Base-by-base conservation (phyloP, 2,888 invertebrate species). In the Leucophora obtusa region DNA sequence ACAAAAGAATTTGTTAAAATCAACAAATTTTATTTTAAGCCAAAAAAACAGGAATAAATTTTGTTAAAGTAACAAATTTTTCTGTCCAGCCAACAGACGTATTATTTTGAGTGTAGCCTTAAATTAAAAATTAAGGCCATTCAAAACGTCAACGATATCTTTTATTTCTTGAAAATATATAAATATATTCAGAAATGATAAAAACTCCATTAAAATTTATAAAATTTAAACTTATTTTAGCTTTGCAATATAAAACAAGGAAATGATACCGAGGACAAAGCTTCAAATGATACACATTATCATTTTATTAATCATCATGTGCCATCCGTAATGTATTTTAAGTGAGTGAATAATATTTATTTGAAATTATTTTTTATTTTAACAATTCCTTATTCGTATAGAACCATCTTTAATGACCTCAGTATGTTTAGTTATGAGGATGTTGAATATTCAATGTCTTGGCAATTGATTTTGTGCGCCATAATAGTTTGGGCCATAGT, bases 301-400 rank as follows among this genome's bases (percentile, higher is more conserved):
- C 47, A 66, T 17, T 70, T 21, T 33, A 14, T 66, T 18, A 66
- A 80, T 51, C 47, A 83, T 15, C 84, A 86, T 21, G 82, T 87
- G 50, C 87, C 87, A 10, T 87, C 89, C 0, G 85, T 85, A 9
- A 38, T 86, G 1, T 89, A 74, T 63, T 85, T 88, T 21, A 82
- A 70, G 77, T 78, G 10, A 10, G 1, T 33, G 18, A 8, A 5
- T 43, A 50, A 51, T 11, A 28, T 6, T 10, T 18, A 17, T 53
- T 17, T 59, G 4, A 50, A 53, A 24, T 35, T 54, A 3, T 53
- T 6, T 28, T 7, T 6, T 7, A 28, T 28, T 28, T 28, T 1
- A 28, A 7, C 4, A 28, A 6, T 28, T 28, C 6, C 4, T 28
- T 6, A 6, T 56, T 15, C 47, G 38, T 51, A 6, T 21, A 84